Evolutionary conservation across 2,888 invertebrate genomes (phyloP).

Genomic region (Uropetala carovei): DNA sequence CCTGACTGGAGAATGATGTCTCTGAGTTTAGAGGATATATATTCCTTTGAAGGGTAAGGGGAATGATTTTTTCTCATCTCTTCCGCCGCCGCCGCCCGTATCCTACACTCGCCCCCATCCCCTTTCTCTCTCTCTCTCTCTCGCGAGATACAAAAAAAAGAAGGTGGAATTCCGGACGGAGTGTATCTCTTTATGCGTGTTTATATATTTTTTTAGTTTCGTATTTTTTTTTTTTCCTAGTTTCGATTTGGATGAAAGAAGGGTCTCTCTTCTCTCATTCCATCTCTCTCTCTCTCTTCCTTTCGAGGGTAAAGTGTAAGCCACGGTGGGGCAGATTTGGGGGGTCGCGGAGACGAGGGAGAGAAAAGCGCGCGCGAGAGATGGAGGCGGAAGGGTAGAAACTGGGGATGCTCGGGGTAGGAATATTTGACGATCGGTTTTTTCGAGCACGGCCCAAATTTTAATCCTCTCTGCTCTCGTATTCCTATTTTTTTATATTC

Average conservation of each 20-base stretch:
- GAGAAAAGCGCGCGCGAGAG: not conserved
- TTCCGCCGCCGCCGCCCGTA: not conserved
- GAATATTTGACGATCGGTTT: conserved; percentile 23
- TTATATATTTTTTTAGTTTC: conserved; percentile 19
- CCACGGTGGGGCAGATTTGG: not conserved
- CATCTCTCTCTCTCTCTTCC: not conserved
- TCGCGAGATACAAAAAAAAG: not conserved
- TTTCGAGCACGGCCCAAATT: conserved; percentile 9
- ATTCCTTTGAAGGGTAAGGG: conserved; percentile 58
- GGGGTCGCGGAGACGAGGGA: not conserved
- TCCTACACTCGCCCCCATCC: not conserved
- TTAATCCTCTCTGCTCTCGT: not conserved
- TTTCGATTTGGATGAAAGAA: conserved; percentile 8
- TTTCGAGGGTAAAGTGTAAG: not conserved
- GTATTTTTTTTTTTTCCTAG: not conserved
- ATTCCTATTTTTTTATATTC: not conserved
- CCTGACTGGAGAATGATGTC: conserved; percentile 46
- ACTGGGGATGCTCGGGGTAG: not conserved
- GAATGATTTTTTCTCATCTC: conserved; percentile 49
- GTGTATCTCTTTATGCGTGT: conserved; percentile 42
- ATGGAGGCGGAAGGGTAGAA: not conserved
- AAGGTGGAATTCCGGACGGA: conserved; percentile 43
- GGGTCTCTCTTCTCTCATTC: not conserved
- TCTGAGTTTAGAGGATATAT: conserved; percentile 52
- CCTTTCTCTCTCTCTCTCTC: not conserved